These are phyloP conservation scores for Thunnus albacares DNA, from an alignment of 2,797 vertebrate species.

Conservation along the genomic window DNA sequence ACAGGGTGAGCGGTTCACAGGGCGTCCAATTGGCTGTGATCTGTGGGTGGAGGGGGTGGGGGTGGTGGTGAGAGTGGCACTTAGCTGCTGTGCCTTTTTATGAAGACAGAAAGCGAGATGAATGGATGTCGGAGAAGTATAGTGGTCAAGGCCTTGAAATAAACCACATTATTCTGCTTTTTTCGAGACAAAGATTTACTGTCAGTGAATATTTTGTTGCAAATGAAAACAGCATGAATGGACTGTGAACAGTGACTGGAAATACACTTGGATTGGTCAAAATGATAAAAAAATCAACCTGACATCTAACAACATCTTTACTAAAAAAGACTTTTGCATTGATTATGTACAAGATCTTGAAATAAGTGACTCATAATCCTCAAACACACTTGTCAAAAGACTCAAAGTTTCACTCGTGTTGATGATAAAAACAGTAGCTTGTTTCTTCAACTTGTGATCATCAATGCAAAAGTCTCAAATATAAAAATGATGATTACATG, in stretches of 20 bases:
- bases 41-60: not conserved
- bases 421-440: too few relatives aligned
- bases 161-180: slow-evolving; percentile 6
- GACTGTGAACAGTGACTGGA: not conserved
- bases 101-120: slow-evolving; percentile 38
- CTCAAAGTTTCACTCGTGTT: not conserved
- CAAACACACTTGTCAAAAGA: not conserved
- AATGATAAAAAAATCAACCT: not conserved
- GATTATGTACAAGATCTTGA: not conserved
- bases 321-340: not conserved
- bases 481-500: slow-evolving; percentile 28
- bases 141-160: slow-evolving; percentile 15
- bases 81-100: slow-evolving; percentile 47
- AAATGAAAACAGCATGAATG: not conserved
- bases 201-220: not conserved
- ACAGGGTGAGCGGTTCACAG: slow-evolving; percentile 62
- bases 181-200: not conserved
- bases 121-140: slow-evolving; percentile 34
- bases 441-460: not conserved
- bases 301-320: not conserved
- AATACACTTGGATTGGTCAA: not conserved
- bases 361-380: not conserved
- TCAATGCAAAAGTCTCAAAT: slow-evolving; percentile 6
- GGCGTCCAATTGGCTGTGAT: slow-evolving; percentile 60
- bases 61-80: slow-evolving; percentile 34